A percentile compares a stretch with the other conserved stretches of the same genome.
Conservation (phyloP, 2,797 vertebrate genomes). For the Rhinatrema bivittatum region DNA sequence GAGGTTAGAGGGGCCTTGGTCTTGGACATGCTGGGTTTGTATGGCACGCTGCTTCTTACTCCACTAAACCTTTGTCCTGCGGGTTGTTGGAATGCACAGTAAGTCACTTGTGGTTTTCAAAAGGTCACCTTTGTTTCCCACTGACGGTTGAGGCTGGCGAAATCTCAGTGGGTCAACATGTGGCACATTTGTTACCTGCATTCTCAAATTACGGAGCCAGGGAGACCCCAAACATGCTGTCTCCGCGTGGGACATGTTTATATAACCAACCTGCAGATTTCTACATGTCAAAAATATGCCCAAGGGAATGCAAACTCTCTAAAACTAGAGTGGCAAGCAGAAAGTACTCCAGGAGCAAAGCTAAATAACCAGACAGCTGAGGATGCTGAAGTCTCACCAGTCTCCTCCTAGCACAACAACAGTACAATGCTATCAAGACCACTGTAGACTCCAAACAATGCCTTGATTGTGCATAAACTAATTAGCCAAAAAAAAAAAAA, state of each 20-base stretch:
- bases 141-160: neutral
- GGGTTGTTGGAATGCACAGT: neutral
- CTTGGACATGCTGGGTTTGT: constrained; percentile 11
- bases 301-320: constrained; percentile 16
- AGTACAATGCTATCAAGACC: constrained; percentile 32
- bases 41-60: constrained; percentile 7
- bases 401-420: constrained; percentile 33
- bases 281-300: constrained; percentile 17
- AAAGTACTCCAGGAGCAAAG: neutral
- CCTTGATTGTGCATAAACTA: constrained; percentile 31
- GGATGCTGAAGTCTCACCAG: constrained; percentile 23
- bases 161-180: constrained; percentile 12
- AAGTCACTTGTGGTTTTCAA: neutral
- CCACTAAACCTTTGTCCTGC: too few species aligned
- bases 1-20: constrained; percentile 26
- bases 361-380: constrained; percentile 22
- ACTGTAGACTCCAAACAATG: constrained; percentile 17
- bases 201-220: constrained; percentile 8
- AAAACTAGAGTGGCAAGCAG: constrained; percentile 14
- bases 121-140: constrained; percentile 20
- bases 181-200: constrained; percentile 7
- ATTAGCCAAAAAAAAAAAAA: too few species aligned
- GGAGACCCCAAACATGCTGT: constrained; percentile 15
- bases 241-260: constrained; percentile 33
- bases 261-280: constrained; percentile 32